phyloP scores from a whole-genome alignment of 2,888 invertebrate genomes.

The Patella pellucida region DNA sequence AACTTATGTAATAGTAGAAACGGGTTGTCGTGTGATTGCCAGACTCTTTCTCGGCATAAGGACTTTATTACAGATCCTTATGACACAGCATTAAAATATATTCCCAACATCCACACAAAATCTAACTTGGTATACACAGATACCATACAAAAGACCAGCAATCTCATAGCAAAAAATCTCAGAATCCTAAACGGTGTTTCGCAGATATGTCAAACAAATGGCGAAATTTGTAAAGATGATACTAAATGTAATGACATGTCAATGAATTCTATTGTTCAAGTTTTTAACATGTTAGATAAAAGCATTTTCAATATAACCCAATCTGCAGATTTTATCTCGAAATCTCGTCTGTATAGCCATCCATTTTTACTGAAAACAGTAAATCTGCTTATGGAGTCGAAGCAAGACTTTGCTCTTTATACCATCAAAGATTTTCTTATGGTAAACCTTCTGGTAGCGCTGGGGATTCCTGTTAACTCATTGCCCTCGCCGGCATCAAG shows the following conservation, averaged over 20 bases:
- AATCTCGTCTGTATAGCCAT: constrained; percentile 19
- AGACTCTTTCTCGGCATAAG: constrained; percentile 19
- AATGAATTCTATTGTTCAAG: neutral
- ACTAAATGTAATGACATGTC: neutral
- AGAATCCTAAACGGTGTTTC: neutral
- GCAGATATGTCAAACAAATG: neutral
- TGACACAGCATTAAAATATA: constrained; percentile 14
- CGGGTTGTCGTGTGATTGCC: constrained; percentile 14
- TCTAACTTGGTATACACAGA: neutral
- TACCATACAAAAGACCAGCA: neutral
- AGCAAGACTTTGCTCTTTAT: neutral
- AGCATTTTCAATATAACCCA: constrained; percentile 18
- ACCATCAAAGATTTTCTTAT: constrained; percentile 14
- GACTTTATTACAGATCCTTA: constrained; percentile 26
- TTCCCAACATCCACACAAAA: neutral
- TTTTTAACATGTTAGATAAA: constrained; percentile 25
- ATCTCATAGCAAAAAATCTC: neutral
- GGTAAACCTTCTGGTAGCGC: constrained; percentile 9
- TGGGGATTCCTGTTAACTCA: constrained; percentile 5
- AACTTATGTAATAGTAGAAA: constrained; percentile 32
- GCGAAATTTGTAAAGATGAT: neutral
- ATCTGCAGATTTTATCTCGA: constrained; percentile 15
- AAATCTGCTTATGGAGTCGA: constrained; percentile 6
- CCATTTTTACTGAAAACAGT: constrained; percentile 10
- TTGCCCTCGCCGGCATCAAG: constrained; percentile 14